Percentiles rank a stretch among this genome's conserved stretches.
Evolutionary conservation across 2,797 vertebrate species (phyloP).

Genomic region (Mus spretus): DNA sequence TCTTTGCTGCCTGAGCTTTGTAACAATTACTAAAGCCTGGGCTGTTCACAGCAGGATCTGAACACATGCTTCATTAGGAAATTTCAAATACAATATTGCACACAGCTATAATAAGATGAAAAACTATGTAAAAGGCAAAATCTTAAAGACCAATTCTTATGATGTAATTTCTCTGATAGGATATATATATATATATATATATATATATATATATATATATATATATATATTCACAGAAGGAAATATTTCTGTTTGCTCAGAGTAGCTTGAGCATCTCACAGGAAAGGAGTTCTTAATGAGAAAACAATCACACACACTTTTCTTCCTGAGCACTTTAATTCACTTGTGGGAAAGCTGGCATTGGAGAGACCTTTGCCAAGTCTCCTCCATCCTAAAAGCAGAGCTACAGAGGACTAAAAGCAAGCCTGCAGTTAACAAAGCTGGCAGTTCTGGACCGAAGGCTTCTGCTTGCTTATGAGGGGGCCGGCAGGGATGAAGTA

Average conservation of each 20-base stretch:
- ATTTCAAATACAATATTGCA: constrained; percentile 43
- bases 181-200: no score
- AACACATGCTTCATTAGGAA: constrained; percentile 41
- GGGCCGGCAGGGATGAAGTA: neutral
- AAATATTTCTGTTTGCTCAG: constrained; percentile 16
- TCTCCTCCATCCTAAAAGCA: neutral
- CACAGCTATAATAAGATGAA: constrained; percentile 7
- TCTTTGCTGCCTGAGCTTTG: constrained; percentile 57
- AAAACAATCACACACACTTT: constrained; percentile 58
- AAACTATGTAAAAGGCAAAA: neutral
- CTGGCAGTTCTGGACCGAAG: constrained; percentile 32
- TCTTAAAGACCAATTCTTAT: constrained; percentile 13
- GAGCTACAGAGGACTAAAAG: constrained; percentile 31
- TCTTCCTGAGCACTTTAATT: constrained; percentile 23
- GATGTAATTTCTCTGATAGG: neutral
- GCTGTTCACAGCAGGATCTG: neutral
- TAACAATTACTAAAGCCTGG: constrained; percentile 37
- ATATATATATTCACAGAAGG: neutral
- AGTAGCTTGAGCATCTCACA: constrained; percentile 36
- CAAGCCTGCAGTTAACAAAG: constrained; percentile 46
- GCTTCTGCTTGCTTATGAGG: neutral
- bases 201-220: no score
- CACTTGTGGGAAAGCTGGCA: constrained; percentile 34
- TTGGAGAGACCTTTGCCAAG: constrained; percentile 47
- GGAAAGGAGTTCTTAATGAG: constrained; percentile 68